Base-by-base conservation (phyloP, 1,140 invertebrate species). In the Bombus confusus region DNA sequence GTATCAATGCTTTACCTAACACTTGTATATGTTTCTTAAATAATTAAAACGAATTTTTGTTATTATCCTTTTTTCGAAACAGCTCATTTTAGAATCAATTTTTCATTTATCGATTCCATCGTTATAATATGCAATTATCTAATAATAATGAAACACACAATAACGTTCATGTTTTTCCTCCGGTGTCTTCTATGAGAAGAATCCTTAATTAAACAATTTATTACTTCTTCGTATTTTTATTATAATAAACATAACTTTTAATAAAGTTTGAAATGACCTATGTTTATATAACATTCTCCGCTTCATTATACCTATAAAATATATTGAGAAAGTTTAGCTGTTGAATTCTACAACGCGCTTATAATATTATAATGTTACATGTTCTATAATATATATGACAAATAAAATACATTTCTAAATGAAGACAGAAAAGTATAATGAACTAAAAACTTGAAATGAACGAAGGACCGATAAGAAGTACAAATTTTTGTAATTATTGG, bases 401-500 rank as follows among this genome's bases (percentile, higher is more conserved):
- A 31, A 34, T 31, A 31, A 34, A 66, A 31, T 66, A 66, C 64
- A 66, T 66, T 66, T 66, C 13, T 6, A 18, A 2, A 31, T n/a
- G n/a, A 64, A 75, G 28, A 12, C 28, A 13, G 5, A 31, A 39
- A 62, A n/a, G 1, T 3, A 28, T 12, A 2, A 41, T 8, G 15
- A 43, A 43, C 3, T 31, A 3, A 28, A 59, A 28, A 10, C 10
- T 28, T 12, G 8, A 59, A 31, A 43, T 5, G 12, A 41, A 37
- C 39, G 31, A 10, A 10, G 2, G 1, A 39, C 9, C 6, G 34
- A 9, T 37, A n/a, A 13, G 37, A 8, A 66, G 28, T 41, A 41
- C 12, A 68, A 64, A 62, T 83, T 83, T 52, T 66, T 18, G 15
- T 31, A 31, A 83, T 76, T 75, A 83, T 76, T n/a, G 73, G 43